A percentile compares a stretch with the other conserved stretches of the same genome.
Conservation (phyloP, 2,888 invertebrate genomes). For the Microdon myrmicae region DNA sequence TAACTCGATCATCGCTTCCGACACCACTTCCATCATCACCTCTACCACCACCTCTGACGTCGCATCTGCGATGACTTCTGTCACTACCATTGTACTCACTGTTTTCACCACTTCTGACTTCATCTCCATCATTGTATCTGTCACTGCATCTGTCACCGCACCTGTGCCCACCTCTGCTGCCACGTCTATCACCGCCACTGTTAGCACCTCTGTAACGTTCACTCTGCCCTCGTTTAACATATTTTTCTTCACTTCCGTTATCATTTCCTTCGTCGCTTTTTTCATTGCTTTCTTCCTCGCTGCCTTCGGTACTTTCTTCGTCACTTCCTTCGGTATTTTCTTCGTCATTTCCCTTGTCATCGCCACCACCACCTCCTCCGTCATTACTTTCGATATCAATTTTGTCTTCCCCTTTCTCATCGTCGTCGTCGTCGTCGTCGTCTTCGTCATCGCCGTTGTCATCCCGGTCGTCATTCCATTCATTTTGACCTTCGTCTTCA, state of each 20-base stretch:
- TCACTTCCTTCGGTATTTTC: background rate
- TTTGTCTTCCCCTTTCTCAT: background rate
- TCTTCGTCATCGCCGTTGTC: background rate
- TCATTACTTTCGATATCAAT: conserved; percentile 7
- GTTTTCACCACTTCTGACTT: too few relatives aligned
- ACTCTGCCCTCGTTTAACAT: too few relatives aligned
- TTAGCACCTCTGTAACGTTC: too few relatives aligned
- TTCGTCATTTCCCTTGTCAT: background rate
- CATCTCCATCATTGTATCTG: too few relatives aligned
- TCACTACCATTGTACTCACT: too few relatives aligned
- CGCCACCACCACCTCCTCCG: background rate
- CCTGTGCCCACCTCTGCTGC: too few relatives aligned
- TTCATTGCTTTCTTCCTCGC: background rate
- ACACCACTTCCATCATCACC: too few relatives aligned
- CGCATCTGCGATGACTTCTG: too few relatives aligned
- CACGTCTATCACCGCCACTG: too few relatives aligned
- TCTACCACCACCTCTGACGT: too few relatives aligned
- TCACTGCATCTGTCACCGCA: too few relatives aligned
- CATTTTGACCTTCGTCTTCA: background rate
- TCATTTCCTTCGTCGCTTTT: conserved; percentile 1
- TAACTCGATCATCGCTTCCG: too few relatives aligned
- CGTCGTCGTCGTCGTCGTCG: background rate
- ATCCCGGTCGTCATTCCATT: background rate
- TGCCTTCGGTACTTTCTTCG: background rate
- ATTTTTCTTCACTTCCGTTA: conserved; percentile 8